A percentile compares a stretch with the other conserved stretches of the same genome.
Evolutionary conservation across 2,888 invertebrate genomes (phyloP).

Genomic region (Drosophila diplacantha): DNA sequence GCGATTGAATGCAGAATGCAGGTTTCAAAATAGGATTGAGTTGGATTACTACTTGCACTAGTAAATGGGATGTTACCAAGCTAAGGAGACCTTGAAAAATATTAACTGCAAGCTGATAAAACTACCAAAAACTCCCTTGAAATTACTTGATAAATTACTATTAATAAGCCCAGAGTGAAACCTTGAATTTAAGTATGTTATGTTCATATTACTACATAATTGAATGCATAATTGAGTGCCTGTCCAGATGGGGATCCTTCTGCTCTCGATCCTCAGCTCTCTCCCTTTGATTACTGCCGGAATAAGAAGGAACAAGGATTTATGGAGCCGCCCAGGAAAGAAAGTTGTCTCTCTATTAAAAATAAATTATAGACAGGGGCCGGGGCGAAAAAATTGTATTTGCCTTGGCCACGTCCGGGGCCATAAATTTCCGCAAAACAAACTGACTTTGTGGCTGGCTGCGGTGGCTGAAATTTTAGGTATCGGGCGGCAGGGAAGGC

Average conservation of each 20-base stretch:
- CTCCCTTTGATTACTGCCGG: conserved; percentile 32
- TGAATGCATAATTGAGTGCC: conserved; percentile 43
- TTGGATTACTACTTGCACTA: no score
- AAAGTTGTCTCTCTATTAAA: conserved; percentile 66
- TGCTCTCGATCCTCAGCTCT: not conserved
- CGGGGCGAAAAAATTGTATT: conserved; percentile 52
- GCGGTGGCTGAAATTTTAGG: not conserved
- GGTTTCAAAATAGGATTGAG: not conserved
- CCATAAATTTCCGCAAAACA: conserved; percentile 64
- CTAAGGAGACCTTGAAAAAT: no score
- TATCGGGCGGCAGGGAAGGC: conserved; percentile 23
- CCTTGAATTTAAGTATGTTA: no score
- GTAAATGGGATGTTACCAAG: no score
- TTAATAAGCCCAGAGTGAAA: not conserved
- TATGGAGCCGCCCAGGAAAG: conserved; percentile 41
- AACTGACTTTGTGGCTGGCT: conserved; percentile 61
- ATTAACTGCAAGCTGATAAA: no score
- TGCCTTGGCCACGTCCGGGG: conserved; percentile 57
- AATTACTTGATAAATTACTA: not conserved
- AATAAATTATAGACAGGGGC: conserved; percentile 64
- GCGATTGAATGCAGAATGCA: conserved; percentile 3
- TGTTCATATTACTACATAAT: not conserved
- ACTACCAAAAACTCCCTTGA: no score
- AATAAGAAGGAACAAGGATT: conserved; percentile 30
- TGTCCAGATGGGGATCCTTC: not conserved